phyloP scores from a whole-genome alignment of 2,888 invertebrate genomes.

The Aleiodes testaceus region DNA sequence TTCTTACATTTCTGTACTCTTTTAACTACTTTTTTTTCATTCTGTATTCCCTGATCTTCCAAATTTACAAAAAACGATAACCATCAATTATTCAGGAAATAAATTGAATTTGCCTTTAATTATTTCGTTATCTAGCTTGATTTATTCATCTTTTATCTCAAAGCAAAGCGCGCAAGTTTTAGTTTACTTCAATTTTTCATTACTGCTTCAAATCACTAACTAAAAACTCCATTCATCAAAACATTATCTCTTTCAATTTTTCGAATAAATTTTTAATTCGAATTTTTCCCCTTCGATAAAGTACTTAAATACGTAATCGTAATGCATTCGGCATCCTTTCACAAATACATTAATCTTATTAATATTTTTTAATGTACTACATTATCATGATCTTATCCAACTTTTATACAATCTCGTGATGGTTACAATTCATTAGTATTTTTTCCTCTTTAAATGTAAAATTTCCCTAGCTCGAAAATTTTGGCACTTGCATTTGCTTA shows the following conservation, averaged over 20 bases:
- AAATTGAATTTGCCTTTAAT: not conserved
- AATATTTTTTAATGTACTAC: conserved; percentile 3
- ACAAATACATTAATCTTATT: not conserved
- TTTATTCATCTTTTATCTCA: not conserved
- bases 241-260: not conserved
- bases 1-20: conserved; percentile 14
- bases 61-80: conserved; percentile 35
- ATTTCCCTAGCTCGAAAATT: conserved; percentile 58
- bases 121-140: conserved; percentile 5
- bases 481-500: conserved; percentile 66
- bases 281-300: not conserved
- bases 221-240: conserved; percentile 19
- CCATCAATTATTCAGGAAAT: not conserved
- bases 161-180: conserved; percentile 24
- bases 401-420: not conserved
- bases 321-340: conserved; percentile 33
- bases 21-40: conserved; percentile 26
- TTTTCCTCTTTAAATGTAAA: not conserved
- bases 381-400: not conserved
- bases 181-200: not conserved
- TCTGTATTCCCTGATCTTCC: conserved; percentile 23
- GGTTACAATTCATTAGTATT: conserved; percentile 11
- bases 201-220: not conserved
- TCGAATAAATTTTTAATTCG: not conserved
- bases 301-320: conserved; percentile 21